Evolutionary conservation across 2,113 vertebrate species (phyloP).

Genomic region (Apistogramma diplotaenia): DNA sequence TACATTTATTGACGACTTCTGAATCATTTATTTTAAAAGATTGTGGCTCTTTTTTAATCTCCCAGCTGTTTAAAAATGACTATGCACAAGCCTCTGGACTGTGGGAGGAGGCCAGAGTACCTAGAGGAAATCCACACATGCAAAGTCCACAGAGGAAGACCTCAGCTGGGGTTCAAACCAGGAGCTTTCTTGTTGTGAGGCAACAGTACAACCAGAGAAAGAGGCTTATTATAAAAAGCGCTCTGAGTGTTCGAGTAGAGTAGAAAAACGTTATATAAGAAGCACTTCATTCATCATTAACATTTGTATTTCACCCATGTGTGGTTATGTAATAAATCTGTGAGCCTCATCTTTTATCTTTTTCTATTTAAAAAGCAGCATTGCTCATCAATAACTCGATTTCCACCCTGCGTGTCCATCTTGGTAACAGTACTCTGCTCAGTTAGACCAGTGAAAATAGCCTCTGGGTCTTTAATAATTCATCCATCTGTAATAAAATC

Average conservation of each 20-base stretch:
- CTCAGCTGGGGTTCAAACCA: neutral
- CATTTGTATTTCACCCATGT: neutral
- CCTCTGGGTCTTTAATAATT: slow-evolving; percentile 64
- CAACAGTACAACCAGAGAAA: neutral
- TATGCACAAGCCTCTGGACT: neutral
- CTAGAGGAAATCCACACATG: neutral
- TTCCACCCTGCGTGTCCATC: neutral
- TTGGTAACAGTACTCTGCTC: slow-evolving; percentile 21
- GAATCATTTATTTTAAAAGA: neutral
- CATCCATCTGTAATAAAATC: slow-evolving; percentile 52
- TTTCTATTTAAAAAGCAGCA: neutral
- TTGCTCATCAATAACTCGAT: neutral
- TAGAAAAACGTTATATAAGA: too few relatives aligned
- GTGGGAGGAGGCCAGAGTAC: neutral
- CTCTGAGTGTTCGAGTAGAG: too few relatives aligned
- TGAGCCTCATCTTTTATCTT: neutral
- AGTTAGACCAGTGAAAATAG: slow-evolving; percentile 44
- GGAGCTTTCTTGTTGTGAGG: neutral
- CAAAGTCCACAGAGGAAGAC: rapidly evolving
- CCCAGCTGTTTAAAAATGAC: neutral
- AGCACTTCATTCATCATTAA: too few relatives aligned
- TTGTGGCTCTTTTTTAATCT: neutral
- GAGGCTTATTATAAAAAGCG: too few relatives aligned
- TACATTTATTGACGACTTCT: neutral
- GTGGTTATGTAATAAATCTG: rapidly evolving